Evolutionary conservation across 2,888 invertebrate genomes (phyloP).

Genomic region (Alloplasta piceator): DNA sequence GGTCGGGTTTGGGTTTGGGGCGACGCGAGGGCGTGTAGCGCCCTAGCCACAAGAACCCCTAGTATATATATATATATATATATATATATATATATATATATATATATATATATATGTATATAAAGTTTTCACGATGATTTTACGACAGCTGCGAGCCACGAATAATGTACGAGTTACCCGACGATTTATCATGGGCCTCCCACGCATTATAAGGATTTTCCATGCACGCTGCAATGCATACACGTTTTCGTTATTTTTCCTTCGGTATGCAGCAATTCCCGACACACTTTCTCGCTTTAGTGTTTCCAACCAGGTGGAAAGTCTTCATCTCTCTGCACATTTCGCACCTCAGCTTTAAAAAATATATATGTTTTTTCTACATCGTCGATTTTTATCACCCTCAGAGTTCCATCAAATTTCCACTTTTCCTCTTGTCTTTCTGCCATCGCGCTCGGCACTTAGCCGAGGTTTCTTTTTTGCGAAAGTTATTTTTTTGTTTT

Average conservation of each 20-base stretch:
- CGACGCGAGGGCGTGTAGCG: too few species aligned
- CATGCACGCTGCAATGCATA: neutral
- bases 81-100: too few species aligned
- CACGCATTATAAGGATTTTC: slow-evolving; percentile 15
- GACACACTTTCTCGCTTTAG: slow-evolving; percentile 26
- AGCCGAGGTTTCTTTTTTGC: too few species aligned
- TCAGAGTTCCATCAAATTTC: slow-evolving; percentile 5
- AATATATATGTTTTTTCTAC: slow-evolving; percentile 15
- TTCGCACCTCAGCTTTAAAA: slow-evolving; percentile 54
- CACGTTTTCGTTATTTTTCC: slow-evolving; percentile 35
- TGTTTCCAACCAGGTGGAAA: slow-evolving; percentile 25
- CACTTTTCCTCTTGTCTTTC: neutral
- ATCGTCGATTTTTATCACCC: neutral
- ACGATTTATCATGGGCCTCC: slow-evolving; percentile 54
- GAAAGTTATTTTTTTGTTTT: too few species aligned
- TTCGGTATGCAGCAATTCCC: slow-evolving; percentile 44
- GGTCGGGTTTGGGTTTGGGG: too few species aligned
- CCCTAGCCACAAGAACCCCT: too few species aligned
- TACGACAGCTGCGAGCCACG: slow-evolving; percentile 65
- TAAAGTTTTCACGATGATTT: slow-evolving; percentile 64
- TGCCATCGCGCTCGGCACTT: neutral
- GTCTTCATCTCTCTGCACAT: neutral
- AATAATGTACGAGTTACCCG: slow-evolving; percentile 63
- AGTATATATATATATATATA: too few species aligned
- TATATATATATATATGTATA: too few species aligned